Evolutionary conservation across 2,797 vertebrate species (phyloP), one percentile per base, ranked within the genome.

Genomic region (Geotrypetes seraphini): DNA sequence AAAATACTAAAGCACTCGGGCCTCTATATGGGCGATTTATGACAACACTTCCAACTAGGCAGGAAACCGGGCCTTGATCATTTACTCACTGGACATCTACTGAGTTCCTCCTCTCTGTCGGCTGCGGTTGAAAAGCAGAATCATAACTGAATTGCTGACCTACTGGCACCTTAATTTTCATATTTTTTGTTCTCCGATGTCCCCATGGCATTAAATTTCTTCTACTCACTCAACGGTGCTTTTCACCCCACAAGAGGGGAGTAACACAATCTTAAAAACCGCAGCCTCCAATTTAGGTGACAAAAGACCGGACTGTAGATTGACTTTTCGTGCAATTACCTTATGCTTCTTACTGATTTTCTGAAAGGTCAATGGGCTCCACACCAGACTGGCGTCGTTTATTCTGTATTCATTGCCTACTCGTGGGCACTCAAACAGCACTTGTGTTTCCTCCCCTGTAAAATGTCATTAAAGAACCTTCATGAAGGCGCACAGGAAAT

Each of bases 391-490:
- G 31, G 48, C 3, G 3, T 22, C 28, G 17, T 28, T 5, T 53
- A n/a, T 34, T 44, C 26, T 29, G 22, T 39, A 56, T 26, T 30
- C 15, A 28, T 25, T 34, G 48, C 31, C 23, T 14, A 7, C 22
- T 32, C 16, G 45, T 50, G 30, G 19, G 33, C 43, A 47, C 43
- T n/a, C n/a, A n/a, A n/a, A n/a, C n/a, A n/a, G n/a, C n/a, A n/a
- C n/a, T n/a, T n/a, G n/a, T n/a, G n/a, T n/a, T 61, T 52, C 37
- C 60, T 36, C 32, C 25, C 38, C 35, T 43, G 40, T 36, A 47
- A 52, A 60, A 54, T 39, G 16, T 39, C 61, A 31, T 24, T 50
- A 36, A 5, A 52, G 21, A 57, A 69, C 22, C 25, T 46, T 5
- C 10, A 35, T 39, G 26, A 19, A 27, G 6, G 18, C 25, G 23